A percentile compares a stretch with the other conserved stretches of the same genome.
Evolutionary conservation across 2,113 vertebrate species (phyloP).

Genomic region (Phaetusa simplex): DNA sequence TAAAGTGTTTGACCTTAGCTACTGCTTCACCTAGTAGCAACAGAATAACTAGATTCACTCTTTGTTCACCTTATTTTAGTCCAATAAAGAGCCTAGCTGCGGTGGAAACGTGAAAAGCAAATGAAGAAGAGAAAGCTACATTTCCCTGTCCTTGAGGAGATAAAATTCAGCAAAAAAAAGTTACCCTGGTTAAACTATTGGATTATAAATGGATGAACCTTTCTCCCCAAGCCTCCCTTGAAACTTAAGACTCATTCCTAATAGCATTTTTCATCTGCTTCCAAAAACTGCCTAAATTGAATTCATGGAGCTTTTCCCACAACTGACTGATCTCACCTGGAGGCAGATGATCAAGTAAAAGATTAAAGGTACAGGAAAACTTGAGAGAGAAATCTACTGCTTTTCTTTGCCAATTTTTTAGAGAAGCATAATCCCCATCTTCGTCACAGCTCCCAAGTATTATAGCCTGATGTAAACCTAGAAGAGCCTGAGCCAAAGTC

Average conservation of each 20-base stretch:
- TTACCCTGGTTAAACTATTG: not conserved
- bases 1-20: not conserved
- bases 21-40: not conserved
- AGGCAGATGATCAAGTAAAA: not conserved
- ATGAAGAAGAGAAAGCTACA: not conserved
- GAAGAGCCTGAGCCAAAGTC: not conserved
- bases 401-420: not conserved
- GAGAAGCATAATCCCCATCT: not conserved
- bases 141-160: not conserved
- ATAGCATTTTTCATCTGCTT: not conserved
- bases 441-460: not conserved
- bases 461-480: not conserved
- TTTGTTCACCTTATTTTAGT: not conserved
- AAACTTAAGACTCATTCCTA: not conserved
- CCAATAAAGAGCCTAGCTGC: not conserved
- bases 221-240: not conserved
- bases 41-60: not conserved
- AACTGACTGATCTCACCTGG: not conserved
- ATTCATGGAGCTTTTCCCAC: not conserved
- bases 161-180: not conserved
- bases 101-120: not conserved
- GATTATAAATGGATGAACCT: not conserved
- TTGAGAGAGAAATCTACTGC: not conserved
- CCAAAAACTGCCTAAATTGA: not conserved
- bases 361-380: not conserved